A percentile compares a stretch with the other conserved stretches of the same genome.
Conservation (phyloP, 2,113 vertebrate genomes). For the Indicator indicator region DNA sequence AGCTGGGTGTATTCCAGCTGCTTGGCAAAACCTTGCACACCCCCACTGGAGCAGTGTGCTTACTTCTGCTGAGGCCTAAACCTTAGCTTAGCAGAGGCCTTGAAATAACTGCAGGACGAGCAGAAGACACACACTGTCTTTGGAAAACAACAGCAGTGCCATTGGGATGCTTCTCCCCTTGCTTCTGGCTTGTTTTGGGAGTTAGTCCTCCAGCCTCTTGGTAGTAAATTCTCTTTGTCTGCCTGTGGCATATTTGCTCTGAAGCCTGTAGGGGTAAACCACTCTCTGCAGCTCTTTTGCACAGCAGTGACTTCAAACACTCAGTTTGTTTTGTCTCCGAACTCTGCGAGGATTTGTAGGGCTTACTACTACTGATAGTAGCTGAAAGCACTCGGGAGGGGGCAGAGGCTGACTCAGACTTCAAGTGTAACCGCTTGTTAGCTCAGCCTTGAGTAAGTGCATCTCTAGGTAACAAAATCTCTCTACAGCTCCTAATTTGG, state of each 20-base stretch:
- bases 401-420: conserved; percentile 3
- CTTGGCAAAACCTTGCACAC: conserved; percentile 41
- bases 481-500: conserved; percentile 29
- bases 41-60: conserved; percentile 24
- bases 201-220: not conserved
- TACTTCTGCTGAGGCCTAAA: conserved; percentile 48
- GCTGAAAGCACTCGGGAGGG: not conserved
- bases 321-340: not conserved
- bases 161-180: not conserved
- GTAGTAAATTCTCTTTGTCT: not conserved
- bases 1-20: conserved; percentile 56
- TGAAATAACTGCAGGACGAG: not conserved
- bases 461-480: conserved; percentile 52
- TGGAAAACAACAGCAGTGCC: conserved; percentile 42
- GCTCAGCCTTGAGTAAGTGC: conserved; percentile 24
- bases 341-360: conserved; percentile 13
- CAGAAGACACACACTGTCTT: conserved; percentile 26
- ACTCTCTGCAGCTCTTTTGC: not conserved
- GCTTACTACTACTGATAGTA: not conserved
- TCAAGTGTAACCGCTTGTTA: not conserved
- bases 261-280: not conserved
- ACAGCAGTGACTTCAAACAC: not conserved
- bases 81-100: conserved; percentile 54
- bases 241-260: not conserved
- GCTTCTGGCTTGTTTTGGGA: not conserved